These are phyloP conservation scores for Cryptocephalus moraei DNA, from an alignment of 2,888 invertebrate genomes.

Conservation along the genomic window DNA sequence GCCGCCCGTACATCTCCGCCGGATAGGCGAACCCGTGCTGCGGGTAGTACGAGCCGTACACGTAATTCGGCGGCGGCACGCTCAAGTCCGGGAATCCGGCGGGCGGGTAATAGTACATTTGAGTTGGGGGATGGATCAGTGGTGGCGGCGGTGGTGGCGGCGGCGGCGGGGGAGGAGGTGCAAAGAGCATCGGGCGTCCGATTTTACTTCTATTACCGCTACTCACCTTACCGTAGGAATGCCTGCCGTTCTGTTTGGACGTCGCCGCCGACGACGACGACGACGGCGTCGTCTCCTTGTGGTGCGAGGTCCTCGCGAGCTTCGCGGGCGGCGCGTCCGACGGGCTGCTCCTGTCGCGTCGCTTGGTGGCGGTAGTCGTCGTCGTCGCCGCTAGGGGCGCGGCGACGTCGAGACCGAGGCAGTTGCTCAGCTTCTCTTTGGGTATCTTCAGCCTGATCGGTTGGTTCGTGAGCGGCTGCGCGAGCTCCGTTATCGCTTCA, in stretches of 20 bases:
- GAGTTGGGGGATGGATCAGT: slow-evolving; percentile 10
- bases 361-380: slow-evolving; percentile 11
- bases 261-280: slow-evolving; percentile 26
- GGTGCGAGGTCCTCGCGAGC: not conserved
- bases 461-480: slow-evolving; percentile 10
- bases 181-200: not conserved
- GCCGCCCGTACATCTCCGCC: slow-evolving; percentile 25
- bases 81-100: slow-evolving; percentile 20
- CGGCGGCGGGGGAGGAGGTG: slow-evolving; percentile 4
- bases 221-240: slow-evolving; percentile 22
- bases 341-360: slow-evolving; percentile 11
- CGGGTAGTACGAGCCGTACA: slow-evolving; percentile 23
- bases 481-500: slow-evolving; percentile 34
- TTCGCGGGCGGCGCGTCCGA: not conserved
- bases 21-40: slow-evolving; percentile 29
- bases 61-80: slow-evolving; percentile 24
- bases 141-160: slow-evolving; percentile 11
- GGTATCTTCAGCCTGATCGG: slow-evolving; percentile 68
- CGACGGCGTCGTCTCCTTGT: not conserved
- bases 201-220: slow-evolving; percentile 1
- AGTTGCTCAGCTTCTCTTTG: slow-evolving; percentile 53
- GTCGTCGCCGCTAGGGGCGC: slow-evolving; percentile 1
- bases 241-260: slow-evolving; percentile 34
- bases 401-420: slow-evolving; percentile 11
- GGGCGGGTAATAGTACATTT: slow-evolving; percentile 24